Base-by-base conservation (phyloP, 2,888 invertebrate genomes). In the Erebia aethiops region DNA sequence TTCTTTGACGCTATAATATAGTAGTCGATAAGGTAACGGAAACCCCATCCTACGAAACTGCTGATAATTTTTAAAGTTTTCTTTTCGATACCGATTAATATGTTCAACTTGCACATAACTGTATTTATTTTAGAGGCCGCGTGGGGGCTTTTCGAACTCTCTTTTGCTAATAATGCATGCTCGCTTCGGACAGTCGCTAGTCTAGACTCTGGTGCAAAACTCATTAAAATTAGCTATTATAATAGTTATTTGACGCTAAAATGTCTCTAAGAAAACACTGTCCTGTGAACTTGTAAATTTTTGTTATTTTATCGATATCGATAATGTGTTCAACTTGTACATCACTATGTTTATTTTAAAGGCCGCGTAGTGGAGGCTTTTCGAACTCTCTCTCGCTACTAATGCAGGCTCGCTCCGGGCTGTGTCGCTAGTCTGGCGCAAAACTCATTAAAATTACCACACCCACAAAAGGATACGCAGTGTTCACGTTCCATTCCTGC, bases 161-260 rank as follows among this genome's bases (percentile, higher is more conserved):
- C 82, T 79, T 80, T 79, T 81, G 83, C 80, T 78, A 85, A 86
- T 89, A 89, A 89, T 88, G 87, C 72, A 72, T 63, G 70, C 88
- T 87, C 83, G 86, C 86, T 86, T 79, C 82, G 77, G 84, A 86
- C 87, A 81, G 86, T 84, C 85, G 83, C 78, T 80, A 81, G 85
- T n/a, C n/a, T n/a, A n/a, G n/a, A n/a, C n/a, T 83, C 87, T 86
- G 85, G 86, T 85, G 87, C 83, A 84, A 91, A 91, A 90, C 90
- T 92, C 92, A 91, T 92, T 92, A 91, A 92, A 91, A 90, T 91
- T 91, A 91, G n/a, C n/a, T n/a, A n/a, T n/a, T n/a, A n/a, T n/a
- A n/a, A n/a, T n/a, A n/a, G n/a, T n/a, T n/a, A n/a, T n/a, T n/a
- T n/a, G n/a, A n/a, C n/a, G n/a, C n/a, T n/a, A n/a, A n/a, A n/a